phyloP scores from a whole-genome alignment of 2,797 vertebrate species.

The Crenuchus spilurus region DNA sequence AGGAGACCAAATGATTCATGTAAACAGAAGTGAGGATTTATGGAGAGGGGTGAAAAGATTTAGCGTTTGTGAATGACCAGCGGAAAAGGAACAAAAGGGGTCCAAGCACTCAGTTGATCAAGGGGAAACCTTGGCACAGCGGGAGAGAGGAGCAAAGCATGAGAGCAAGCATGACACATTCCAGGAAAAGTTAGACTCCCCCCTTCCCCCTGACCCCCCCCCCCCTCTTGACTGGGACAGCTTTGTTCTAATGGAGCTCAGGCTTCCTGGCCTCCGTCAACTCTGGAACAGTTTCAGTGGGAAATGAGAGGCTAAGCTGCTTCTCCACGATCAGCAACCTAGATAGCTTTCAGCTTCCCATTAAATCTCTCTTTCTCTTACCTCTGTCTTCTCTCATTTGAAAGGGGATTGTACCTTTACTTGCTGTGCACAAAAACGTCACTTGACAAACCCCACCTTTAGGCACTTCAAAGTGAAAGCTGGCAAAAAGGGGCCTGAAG shows the following conservation, averaged over 20 bases:
- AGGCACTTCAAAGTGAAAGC: too few relatives aligned
- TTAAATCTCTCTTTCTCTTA: not conserved
- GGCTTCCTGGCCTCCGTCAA: slow-evolving; percentile 51
- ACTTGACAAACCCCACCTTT: too few relatives aligned
- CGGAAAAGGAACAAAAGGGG: slow-evolving; percentile 21
- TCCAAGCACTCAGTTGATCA: slow-evolving; percentile 6
- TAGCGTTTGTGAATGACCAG: slow-evolving; percentile 11
- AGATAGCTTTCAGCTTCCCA: not conserved
- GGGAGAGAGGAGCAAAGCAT: slow-evolving; percentile 9
- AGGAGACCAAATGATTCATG: slow-evolving; percentile 43
- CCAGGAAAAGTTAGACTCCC: slow-evolving; percentile 47
- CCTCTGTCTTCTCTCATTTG: not conserved
- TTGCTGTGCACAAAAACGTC: too few relatives aligned
- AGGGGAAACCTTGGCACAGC: slow-evolving; percentile 5
- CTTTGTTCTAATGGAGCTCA: slow-evolving; percentile 57
- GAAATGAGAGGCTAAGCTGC: slow-evolving; percentile 11
- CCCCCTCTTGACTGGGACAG: slow-evolving; percentile 49
- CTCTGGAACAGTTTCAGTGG: slow-evolving; percentile 36
- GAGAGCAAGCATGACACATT: slow-evolving; percentile 45
- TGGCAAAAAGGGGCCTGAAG: not conserved
- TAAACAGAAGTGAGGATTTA: slow-evolving; percentile 48
- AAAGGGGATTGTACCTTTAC: too few relatives aligned
- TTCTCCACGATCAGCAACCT: not conserved
- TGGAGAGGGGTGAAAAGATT: slow-evolving; percentile 18
- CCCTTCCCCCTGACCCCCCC: not conserved